Base-by-base conservation (phyloP, 2,888 invertebrate genomes). In the Drosophila cracens region DNA sequence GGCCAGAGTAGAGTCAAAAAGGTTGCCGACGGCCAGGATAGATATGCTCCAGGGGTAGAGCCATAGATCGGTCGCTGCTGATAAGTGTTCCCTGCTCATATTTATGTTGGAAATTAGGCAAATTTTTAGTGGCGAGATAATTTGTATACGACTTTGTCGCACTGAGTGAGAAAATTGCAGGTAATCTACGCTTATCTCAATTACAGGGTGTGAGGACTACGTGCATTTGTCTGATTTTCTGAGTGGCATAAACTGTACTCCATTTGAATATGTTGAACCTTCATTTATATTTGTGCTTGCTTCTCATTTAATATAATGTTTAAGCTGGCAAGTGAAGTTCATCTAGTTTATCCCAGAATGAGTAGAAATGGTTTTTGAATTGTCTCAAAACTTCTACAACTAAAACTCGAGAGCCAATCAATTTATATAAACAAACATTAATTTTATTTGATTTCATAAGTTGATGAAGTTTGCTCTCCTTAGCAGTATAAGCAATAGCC, bases 61-160 rank as follows among this genome's bases (percentile, higher is more conserved):
- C 33, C 61, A 46, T 10, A 92, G 91, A 91, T 91, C 91, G 91
- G 92, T 87, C 84, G 66, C 73, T 62, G 56, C 25, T 77, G 91
- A 91, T 91, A 91, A 81, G 52, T n/a, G 54, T 56, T 72, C 64
- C 58, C 59, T 53, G 25, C 71, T 81, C 84, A 84, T 91, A 91
- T 91, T 92, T 91, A 91, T 90, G 90, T 83, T 82, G 76, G 86
- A 91, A 91, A 92, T 91, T 92, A 91, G 91, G 91, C 91, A 89
- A 87, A 90, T 87, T 90, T 90, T 91, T 92, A 91, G 91, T 90
- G 90, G 83, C 87, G 87, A 90, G 91, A 92, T 92, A 91, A 91
- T 91, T 92, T 91, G 90, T 92, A 83, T 92, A 90, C 83, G 90
- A 86, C 90, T 90, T 87, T 87, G 86, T 86, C 90, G 81, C 90